Evolutionary conservation across 2,797 vertebrate species (phyloP).

Genomic region (Furcifer pardalis): DNA sequence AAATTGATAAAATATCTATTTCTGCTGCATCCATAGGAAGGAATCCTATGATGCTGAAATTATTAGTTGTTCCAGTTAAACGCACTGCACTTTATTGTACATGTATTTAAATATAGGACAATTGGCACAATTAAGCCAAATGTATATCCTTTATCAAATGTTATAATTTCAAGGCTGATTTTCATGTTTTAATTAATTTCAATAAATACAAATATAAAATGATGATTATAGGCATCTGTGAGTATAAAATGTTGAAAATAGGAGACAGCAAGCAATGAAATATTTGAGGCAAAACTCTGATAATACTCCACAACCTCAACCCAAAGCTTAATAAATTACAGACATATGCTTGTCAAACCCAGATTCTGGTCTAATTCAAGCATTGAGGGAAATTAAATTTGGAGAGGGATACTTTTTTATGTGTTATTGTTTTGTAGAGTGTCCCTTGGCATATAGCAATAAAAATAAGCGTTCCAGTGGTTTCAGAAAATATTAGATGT

Average conservation of each 20-base stretch:
- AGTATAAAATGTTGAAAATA: not conserved
- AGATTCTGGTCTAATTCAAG: not conserved
- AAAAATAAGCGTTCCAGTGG: constrained; percentile 25
- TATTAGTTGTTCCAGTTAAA: not conserved
- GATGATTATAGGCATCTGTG: not conserved
- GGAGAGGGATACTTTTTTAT: constrained; percentile 5
- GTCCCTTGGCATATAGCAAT: not conserved
- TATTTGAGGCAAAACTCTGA: not conserved
- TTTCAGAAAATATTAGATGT: constrained; percentile 16
- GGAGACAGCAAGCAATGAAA: not conserved
- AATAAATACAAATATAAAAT: not conserved
- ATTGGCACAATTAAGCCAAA: not conserved
- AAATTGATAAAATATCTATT: not conserved
- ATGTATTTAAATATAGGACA: not conserved
- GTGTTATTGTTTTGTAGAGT: constrained; percentile 30
- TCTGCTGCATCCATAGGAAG: not conserved
- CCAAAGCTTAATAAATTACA: not conserved
- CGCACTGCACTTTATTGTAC: not conserved
- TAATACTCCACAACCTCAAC: not conserved
- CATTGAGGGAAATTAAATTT: constrained; percentile 16
- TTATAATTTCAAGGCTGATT: not conserved
- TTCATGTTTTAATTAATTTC: not conserved
- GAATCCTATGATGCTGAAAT: not conserved
- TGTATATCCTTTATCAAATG: not conserved
- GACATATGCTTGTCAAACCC: not conserved